Conservation (phyloP, 2,888 invertebrate genomes). For the Bimastos eiseni region DNA sequence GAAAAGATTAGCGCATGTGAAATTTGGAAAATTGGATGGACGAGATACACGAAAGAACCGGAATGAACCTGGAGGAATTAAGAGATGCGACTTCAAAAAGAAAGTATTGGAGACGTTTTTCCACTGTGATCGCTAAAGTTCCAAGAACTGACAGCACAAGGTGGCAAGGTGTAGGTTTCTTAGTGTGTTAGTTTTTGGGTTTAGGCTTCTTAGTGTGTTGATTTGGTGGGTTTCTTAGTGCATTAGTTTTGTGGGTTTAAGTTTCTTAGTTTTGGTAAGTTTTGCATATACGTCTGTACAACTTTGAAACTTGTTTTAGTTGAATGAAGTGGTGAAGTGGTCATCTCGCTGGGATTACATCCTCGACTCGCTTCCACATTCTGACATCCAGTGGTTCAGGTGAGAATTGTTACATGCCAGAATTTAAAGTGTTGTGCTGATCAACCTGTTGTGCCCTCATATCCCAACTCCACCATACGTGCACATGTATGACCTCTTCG, state of each 20-base stretch:
- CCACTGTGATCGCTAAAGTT: too few species aligned
- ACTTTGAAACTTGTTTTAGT: not conserved
- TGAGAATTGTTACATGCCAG: conserved; percentile 37
- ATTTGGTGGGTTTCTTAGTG: not conserved
- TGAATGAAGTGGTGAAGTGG: conserved; percentile 75
- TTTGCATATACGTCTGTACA: not conserved
- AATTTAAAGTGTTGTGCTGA: not conserved
- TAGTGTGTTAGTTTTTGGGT: not conserved
- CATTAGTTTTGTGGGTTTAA: not conserved
- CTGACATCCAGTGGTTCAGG: conserved; percentile 95
- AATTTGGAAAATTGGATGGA: too few species aligned
- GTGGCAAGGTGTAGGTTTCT: too few species aligned
- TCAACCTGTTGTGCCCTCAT: not conserved
- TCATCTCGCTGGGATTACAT: conserved; percentile 99
- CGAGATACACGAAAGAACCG: too few species aligned
- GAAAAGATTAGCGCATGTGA: too few species aligned
- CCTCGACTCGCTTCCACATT: conserved; percentile 94
- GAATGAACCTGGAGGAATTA: too few species aligned
- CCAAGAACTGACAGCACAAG: too few species aligned
- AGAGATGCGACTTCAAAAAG: too few species aligned
- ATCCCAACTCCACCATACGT: not conserved
- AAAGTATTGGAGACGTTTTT: too few species aligned
- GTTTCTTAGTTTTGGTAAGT: too few species aligned
- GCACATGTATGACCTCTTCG: not conserved
- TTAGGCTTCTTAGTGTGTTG: not conserved